Percentiles rank a stretch among this genome's conserved stretches.
phyloP scores from a whole-genome alignment of 2,113 vertebrate genomes.

The Delphinapterus leucas region DNA sequence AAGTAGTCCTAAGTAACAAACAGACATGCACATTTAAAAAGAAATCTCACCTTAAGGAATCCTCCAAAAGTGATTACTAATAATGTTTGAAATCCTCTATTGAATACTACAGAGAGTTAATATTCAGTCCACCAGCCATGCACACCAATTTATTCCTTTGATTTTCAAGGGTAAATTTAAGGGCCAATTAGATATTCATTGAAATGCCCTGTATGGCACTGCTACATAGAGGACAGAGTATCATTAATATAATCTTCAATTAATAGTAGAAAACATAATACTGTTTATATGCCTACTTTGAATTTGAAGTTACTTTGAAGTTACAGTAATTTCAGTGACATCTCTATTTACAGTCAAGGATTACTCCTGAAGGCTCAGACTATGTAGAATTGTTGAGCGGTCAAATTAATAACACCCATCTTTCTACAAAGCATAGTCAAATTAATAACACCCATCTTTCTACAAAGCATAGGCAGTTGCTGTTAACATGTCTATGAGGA shows the following conservation, averaged over 20 bases:
- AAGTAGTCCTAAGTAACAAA: background rate
- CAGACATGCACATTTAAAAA: background rate
- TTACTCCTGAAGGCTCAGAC: slow-evolving; percentile 37
- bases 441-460: slow-evolving; percentile 60
- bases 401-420: slow-evolving; percentile 62
- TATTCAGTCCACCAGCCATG: slow-evolving; percentile 55
- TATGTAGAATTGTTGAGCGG: slow-evolving; percentile 31
- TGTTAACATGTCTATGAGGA: background rate
- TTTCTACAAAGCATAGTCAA: slow-evolving; percentile 65
- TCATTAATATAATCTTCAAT: slow-evolving; percentile 71
- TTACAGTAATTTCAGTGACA: slow-evolving; percentile 33
- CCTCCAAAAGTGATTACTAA: background rate
- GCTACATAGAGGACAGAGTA: slow-evolving; percentile 66
- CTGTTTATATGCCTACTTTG: slow-evolving; percentile 53
- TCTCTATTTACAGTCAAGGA: slow-evolving; percentile 66
- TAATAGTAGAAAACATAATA: slow-evolving; percentile 68
- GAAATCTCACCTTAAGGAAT: background rate
- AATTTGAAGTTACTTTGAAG: slow-evolving; percentile 62
- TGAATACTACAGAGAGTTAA: slow-evolving; percentile 47
- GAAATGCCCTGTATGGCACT: slow-evolving; percentile 66
- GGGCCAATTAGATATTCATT: slow-evolving; percentile 64
- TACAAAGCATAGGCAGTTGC: slow-evolving; percentile 35
- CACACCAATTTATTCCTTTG: slow-evolving; percentile 59
- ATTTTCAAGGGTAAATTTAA: slow-evolving; percentile 71
- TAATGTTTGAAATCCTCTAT: slow-evolving; percentile 50